Base-by-base conservation (phyloP, 30 jellyfish, hydroid and myxozoan species). In the Calvadosia cruxmelitensis region DNA sequence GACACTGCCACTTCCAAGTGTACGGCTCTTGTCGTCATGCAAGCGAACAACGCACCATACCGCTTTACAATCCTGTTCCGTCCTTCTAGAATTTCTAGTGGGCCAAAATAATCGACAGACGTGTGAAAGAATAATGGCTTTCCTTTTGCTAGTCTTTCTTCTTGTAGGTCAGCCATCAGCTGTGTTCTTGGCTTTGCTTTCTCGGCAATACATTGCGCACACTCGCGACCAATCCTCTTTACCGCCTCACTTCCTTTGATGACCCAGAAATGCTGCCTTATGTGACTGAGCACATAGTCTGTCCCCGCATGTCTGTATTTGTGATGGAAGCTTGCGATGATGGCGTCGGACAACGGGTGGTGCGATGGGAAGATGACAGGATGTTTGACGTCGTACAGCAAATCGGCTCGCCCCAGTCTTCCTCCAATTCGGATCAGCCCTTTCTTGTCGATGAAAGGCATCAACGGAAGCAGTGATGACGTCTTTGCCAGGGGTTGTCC, bases 361-460 rank as follows among this genome's bases (percentile, higher is more conserved):
- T 50, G 81, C 64, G 52, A 51, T 50, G 81, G 81, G 31, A 71
- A 50, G 27, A 71, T 52, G 81, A 71, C 53, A 30, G 52, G 81
- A 12, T 71, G 81, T 50, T 34, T 64, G 53, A 63, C 32, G 26
- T 24, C 81, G 53, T 71, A 71, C 33, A 29, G 63, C 24, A 71
- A 72, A 31, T 71, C 52, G 53, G 81, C 61, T 71, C 72, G 31
- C 53, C 79, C 53, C 81, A 71, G 30, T 71, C 81, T 71, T 2
- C 81, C 81, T 24, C 81, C 72, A 27, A 71, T 72, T 71, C 81
- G 52, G 48, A 71, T 50, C 81, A 71, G 33, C 23, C 81, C 81
- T 0, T 51, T 35, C 53, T 71, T 66, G 53, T 71, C 81, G 30
- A 50, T 71, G 72, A 71, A 71, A 29, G 73, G 81, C 31, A 31